Percentiles rank a stretch among this genome's conserved stretches.
These are phyloP conservation scores for Burhinus oedicnemus DNA, from an alignment of 2,113 vertebrate genomes.

Conservation along the genomic window DNA sequence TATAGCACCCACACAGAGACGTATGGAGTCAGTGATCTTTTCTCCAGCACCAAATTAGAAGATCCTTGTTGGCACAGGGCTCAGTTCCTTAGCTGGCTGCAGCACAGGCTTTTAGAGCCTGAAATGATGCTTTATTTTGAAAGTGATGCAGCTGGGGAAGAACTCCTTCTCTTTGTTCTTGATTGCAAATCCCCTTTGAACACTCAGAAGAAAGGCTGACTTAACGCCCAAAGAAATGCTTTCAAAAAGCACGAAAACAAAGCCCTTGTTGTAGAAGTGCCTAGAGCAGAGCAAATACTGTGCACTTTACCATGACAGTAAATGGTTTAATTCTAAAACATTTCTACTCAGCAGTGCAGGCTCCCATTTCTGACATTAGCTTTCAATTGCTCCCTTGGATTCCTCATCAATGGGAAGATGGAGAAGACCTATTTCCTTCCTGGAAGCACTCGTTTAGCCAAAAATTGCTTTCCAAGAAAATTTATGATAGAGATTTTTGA, in stretches of 20 bases:
- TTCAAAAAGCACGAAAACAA: neutral
- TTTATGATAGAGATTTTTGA: neutral
- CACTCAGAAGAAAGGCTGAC: neutral
- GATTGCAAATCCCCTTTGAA: neutral
- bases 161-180: neutral
- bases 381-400: fast-evolving
- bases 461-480: neutral
- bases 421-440: neutral
- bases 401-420: neutral
- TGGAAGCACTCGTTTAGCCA: neutral
- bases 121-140: neutral
- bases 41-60: neutral
- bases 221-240: neutral
- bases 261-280: neutral
- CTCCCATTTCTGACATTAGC: neutral
- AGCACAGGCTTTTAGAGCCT: neutral
- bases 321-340: neutral
- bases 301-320: neutral
- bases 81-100: neutral
- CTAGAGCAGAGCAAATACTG: neutral
- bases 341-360: neutral
- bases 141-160: neutral
- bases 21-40: neutral
- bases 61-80: neutral
- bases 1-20: neutral